phyloP scores from a whole-genome alignment of 1,140 invertebrate species.

The Scaptomyza pallida region DNA sequence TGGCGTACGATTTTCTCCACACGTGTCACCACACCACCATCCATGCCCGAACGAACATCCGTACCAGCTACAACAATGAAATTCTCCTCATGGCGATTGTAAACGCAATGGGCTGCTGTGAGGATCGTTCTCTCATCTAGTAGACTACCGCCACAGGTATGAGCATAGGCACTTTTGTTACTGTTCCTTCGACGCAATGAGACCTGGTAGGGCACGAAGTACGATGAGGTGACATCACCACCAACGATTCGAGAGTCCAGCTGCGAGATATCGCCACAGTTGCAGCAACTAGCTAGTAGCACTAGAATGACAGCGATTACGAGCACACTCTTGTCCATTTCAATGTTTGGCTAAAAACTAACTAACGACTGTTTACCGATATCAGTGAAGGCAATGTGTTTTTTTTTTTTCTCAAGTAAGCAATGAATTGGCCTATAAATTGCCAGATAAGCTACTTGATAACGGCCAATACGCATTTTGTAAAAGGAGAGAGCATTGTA shows the following conservation, averaged over 20 bases:
- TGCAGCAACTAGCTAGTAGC: constrained; percentile 6
- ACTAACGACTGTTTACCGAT: constrained; percentile 21
- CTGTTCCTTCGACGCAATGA: constrained; percentile 56
- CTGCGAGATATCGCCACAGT: not conserved
- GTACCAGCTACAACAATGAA: constrained; percentile 67
- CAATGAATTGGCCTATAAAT: constrained; percentile 55
- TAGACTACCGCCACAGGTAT: constrained; percentile 46
- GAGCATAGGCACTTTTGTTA: constrained; percentile 38
- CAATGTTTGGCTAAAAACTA: constrained; percentile 55
- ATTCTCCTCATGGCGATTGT: constrained; percentile 50
- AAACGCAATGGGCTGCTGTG: constrained; percentile 86
- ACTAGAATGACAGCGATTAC: constrained; percentile 16
- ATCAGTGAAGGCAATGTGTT: constrained; percentile 14
- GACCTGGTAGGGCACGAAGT: constrained; percentile 56
- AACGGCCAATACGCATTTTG: not conserved
- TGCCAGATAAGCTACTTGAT: constrained; percentile 28
- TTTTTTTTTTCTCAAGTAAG: constrained; percentile 16
- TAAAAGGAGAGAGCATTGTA: too few species aligned
- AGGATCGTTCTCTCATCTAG: constrained; percentile 79
- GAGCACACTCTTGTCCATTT: constrained; percentile 54
- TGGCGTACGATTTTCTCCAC: constrained; percentile 55
- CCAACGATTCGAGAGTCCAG: constrained; percentile 63
- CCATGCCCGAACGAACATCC: constrained; percentile 43
- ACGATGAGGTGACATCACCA: constrained; percentile 36
- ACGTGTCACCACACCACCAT: constrained; percentile 58